Base-by-base conservation (phyloP, 2,797 vertebrate genomes). In the Labeo calbasu region DNA sequence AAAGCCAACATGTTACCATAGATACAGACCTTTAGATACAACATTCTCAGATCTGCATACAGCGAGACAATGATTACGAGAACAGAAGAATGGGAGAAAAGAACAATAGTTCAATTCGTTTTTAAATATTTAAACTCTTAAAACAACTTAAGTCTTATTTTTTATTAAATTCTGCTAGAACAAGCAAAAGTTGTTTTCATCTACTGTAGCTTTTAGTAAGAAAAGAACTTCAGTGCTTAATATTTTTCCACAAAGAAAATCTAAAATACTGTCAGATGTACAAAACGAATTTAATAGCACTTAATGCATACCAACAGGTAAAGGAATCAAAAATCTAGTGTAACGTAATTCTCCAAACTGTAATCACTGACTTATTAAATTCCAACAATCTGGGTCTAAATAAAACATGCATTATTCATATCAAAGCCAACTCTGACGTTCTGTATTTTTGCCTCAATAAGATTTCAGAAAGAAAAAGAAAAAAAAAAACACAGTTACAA, bases 11-110 rank as follows among this genome's bases (percentile, higher is more conserved):
- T n/a, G 40, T 83, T 61, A 59, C n/a, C n/a, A 79, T 40, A 81
- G 70, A 72, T 78, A 79, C 61, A 72, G 25, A 86, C n/a, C 48
- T 53, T 51, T 46, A 68, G 19, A 63, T 40, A 82, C 55, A 78
- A 53, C 23, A 53, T 51, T 48, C 46, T 77, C 36, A 79, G 17
- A 80, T 43, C 10, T 53, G 53, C 21, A 82, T 77, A 40, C 15
- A 73, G 51, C 68, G 28, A 55, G 43, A 66, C 2, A 48, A 53
- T 48, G 14, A 66, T 48, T 69, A 61, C 19, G 11, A 71, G 19
- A 53, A 36, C 10, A 78, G 28, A 28, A 14, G 11, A 61, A 68
- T 21, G 13, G 40, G 21, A 3, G 2, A 51, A 68, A 43, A 28
- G 5, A 48, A 65, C 15, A 46, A 46, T 15, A n/a, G 0, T 6